Evolutionary conservation across 2,888 invertebrate species (phyloP).

Genomic region (Gasteruption jaculator): DNA sequence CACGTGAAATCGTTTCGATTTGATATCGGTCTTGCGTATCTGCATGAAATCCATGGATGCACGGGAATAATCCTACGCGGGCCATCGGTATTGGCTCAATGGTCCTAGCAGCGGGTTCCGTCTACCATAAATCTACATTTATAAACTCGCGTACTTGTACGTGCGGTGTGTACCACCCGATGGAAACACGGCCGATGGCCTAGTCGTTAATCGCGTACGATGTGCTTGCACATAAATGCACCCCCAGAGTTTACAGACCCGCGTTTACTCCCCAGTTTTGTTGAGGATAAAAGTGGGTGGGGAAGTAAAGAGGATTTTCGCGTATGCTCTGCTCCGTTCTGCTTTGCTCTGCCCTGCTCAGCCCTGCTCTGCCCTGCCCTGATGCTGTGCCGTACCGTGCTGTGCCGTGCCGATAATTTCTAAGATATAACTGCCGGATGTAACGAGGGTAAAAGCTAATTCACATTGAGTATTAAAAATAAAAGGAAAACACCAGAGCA

Average conservation of each 20-base stretch:
- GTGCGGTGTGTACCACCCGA: neutral
- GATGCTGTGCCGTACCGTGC: no score
- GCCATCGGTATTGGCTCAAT: conserved; percentile 18
- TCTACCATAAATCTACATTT: conserved; percentile 20
- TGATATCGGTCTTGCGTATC: conserved; percentile 8
- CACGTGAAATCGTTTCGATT: no score
- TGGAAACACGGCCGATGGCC: conserved; percentile 6
- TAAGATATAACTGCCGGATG: no score
- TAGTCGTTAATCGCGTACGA: conserved; percentile 9
- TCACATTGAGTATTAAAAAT: no score
- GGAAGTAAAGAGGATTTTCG: no score
- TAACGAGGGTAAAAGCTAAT: no score
- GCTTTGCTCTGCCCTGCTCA: no score
- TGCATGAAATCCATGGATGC: conserved; percentile 17
- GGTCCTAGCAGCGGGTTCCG: conserved; percentile 12
- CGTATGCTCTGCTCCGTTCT: no score
- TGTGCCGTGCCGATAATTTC: no score
- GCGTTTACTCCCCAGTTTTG: conserved; percentile 17
- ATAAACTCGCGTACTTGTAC: conserved; percentile 12
- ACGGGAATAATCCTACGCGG: conserved; percentile 19
- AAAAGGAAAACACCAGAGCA: no score
- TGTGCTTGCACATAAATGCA: conserved; percentile 15
- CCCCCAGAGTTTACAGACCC: no score
- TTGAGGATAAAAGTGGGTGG: conserved; percentile 6
- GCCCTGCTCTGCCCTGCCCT: no score